These are phyloP conservation scores for Eupsittula cactorum DNA, from an alignment of 2,113 vertebrate genomes.

Conservation along the genomic window DNA sequence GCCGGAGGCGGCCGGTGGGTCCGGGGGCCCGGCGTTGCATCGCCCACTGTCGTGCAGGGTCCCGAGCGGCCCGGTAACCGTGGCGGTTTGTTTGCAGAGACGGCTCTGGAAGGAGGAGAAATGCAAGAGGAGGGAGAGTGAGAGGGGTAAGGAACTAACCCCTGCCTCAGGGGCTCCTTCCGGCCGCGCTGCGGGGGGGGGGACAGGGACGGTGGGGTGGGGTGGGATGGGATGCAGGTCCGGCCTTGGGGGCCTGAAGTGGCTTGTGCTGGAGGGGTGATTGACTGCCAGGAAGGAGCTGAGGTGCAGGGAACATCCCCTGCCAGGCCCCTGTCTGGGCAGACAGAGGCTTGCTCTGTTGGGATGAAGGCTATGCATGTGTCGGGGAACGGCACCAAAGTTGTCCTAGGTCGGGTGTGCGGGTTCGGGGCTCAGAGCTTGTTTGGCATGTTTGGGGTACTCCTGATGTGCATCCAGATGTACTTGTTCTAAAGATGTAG, in stretches of 20 bases:
- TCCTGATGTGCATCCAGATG: neutral
- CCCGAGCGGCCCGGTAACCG: neutral
- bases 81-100: conserved; percentile 56
- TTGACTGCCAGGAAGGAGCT: neutral
- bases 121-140: conserved; percentile 68
- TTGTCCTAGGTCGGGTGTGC: rapidly evolving
- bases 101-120: conserved; percentile 60
- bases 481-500: neutral
- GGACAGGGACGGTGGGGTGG: neutral
- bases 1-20: neutral
- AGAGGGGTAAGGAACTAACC: conserved; percentile 62
- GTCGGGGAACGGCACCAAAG: neutral
- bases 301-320: neutral
- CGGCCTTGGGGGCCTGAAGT: neutral
- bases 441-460: rapidly evolving
- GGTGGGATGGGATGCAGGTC: neutral
- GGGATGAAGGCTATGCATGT: neutral
- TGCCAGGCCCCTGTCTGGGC: neutral
- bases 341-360: neutral
- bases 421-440: neutral
- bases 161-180: neutral
- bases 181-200: too few species aligned
- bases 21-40: neutral
- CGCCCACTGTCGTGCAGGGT: neutral
- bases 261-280: neutral